phyloP scores from a whole-genome alignment of 2,113 vertebrate genomes.

The Megalops atlanticus region DNA sequence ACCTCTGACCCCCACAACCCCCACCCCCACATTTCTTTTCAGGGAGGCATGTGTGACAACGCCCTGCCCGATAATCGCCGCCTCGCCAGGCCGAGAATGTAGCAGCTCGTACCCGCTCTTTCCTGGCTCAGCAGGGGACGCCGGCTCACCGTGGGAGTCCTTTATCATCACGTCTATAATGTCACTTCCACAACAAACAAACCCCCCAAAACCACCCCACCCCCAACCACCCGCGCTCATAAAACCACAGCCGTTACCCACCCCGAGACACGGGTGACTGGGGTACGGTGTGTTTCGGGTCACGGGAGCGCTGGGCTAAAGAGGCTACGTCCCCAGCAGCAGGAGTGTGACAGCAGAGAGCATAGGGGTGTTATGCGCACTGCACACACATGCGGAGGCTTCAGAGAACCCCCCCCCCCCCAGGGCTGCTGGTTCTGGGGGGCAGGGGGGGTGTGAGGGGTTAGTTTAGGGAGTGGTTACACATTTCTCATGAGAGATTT shows the following conservation, averaged over 20 bases:
- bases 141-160: conserved; percentile 11
- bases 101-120: conserved; percentile 1
- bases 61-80: conserved; percentile 61
- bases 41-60: conserved; percentile 59
- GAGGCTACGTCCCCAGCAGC: too few relatives aligned
- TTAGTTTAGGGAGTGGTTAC: conserved; percentile 42
- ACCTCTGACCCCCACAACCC: conserved; percentile 50
- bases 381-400: neutral
- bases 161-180: neutral
- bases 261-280: too few relatives aligned
- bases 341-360: too few relatives aligned
- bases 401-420: neutral
- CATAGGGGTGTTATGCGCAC: too few relatives aligned
- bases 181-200: too few relatives aligned
- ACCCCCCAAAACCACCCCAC: too few relatives aligned
- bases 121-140: conserved; percentile 49
- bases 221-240: too few relatives aligned
- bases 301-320: too few relatives aligned
- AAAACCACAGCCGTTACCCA: too few relatives aligned
- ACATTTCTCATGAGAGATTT: neutral
- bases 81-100: conserved; percentile 67
- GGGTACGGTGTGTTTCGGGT: too few relatives aligned
- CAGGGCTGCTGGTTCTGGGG: conserved; percentile 13
- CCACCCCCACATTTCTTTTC: conserved; percentile 38
- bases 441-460: conserved; percentile 53